Evolutionary conservation across 2,888 invertebrate species (phyloP), one percentile per base, ranked within the genome.

Genomic region (Synanthedon vespiformis): DNA sequence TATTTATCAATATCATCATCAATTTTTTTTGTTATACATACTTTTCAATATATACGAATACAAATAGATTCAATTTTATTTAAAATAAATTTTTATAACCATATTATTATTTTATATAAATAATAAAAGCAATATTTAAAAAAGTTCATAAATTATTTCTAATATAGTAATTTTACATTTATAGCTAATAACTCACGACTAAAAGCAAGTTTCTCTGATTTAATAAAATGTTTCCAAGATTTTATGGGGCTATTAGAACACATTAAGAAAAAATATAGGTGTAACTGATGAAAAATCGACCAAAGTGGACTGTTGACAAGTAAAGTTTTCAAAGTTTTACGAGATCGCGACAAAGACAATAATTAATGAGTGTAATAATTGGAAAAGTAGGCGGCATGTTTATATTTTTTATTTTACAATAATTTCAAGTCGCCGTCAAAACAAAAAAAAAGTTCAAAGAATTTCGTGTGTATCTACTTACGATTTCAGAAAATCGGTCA

Each of bases 401-500:
- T 13, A 13, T 13, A n/a, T 44, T 44, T 44, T 44, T 55, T 58
- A 59, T 56, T 55, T 57, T 57, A 48, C 57, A 58, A 58, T 61
- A 57, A 60, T 56, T 56, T 52, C 52, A 53, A 51, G 48, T 54
- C 52, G 53, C 34, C 34, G 52, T 14, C 51, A 49, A 41, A 58
- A 59, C 59, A 59, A 56, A 61, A 60, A n/a, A 59, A 57, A 58
- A 57, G 55, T 59, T 60, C 60, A 61, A 58, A 61, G 60, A 56
- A 56, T 51, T 54, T 55, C 56, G 56, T 44, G 56, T n/a, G n/a
- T n/a, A n/a, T 49, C 52, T 63, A 68, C 68, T 67, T 64, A 67
- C 67, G 55, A 54, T 49, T 22, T 54, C 56, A 58, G 56, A 61
- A 61, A 61, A 56, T 59, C 61, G 58, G 59, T 53, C 56, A 58